Percentiles rank a stretch among this genome's conserved stretches.
Evolutionary conservation across 2,888 invertebrate species (phyloP).

Genomic region (Reticulitermes lucifugus): DNA sequence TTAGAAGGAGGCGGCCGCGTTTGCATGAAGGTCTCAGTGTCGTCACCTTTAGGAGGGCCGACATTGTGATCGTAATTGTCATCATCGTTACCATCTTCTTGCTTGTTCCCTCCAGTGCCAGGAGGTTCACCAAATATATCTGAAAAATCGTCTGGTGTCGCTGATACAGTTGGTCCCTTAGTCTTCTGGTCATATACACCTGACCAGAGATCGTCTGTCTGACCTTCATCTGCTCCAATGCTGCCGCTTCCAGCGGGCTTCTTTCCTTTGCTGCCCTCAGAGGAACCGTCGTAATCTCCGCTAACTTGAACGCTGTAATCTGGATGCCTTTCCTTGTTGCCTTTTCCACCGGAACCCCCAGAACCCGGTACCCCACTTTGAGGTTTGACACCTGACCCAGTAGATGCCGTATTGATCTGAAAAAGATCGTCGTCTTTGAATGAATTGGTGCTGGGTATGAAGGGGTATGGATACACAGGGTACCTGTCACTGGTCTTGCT

Average conservation of each 20-base stretch:
- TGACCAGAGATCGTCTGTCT: not conserved
- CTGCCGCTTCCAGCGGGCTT: conserved; percentile 45
- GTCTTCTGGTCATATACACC: not conserved
- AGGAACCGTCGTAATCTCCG: not conserved
- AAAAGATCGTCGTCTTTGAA: conserved; percentile 9
- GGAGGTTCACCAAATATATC: conserved; percentile 46
- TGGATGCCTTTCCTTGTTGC: not conserved
- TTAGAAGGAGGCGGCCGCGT: not conserved
- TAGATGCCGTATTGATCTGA: not conserved
- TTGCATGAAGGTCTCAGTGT: not conserved
- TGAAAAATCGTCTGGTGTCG: conserved; percentile 42
- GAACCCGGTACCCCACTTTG: not conserved
- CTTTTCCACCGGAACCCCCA: not conserved
- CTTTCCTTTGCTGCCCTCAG: not conserved
- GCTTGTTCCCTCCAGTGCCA: not conserved
- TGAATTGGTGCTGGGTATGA: conserved; percentile 7
- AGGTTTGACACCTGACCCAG: conserved; percentile 16
- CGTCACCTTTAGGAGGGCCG: conserved; percentile 16
- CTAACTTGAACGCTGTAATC: not conserved
- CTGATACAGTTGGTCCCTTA: not conserved
- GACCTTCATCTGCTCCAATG: conserved; percentile 58
- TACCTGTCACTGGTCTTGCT: conserved; percentile 1
- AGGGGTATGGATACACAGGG: conserved; percentile 62
- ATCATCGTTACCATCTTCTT: not conserved
- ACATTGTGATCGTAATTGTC: not conserved